Percentiles rank a stretch among this genome's conserved stretches.
phyloP scores from a whole-genome alignment of 2,888 invertebrate species.

The Fabriciana adippe region DNA sequence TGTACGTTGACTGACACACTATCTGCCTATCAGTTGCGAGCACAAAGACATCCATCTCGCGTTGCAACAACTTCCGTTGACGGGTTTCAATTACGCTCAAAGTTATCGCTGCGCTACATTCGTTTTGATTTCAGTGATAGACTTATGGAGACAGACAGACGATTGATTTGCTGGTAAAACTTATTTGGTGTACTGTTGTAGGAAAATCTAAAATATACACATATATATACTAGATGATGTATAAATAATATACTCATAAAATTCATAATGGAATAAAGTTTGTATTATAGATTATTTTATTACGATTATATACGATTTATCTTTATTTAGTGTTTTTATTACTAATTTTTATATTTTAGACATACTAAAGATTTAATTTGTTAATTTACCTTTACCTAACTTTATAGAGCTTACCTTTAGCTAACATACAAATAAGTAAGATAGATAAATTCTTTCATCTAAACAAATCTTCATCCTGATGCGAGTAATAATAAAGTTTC shows the following conservation, averaged over 20 bases:
- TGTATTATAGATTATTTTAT: too few species aligned
- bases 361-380: not conserved
- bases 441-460: conserved; percentile 23
- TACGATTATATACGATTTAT: too few species aligned
- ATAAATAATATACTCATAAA: too few species aligned
- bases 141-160: conserved; percentile 16
- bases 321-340: too few species aligned
- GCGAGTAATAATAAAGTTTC: conserved; percentile 56
- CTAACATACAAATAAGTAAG: not conserved
- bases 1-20: conserved; percentile 43
- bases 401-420: not conserved
- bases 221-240: too few species aligned
- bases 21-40: conserved; percentile 45
- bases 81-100: conserved; percentile 47
- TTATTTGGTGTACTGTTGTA: conserved; percentile 1
- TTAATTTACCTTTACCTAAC: not conserved
- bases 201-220: not conserved
- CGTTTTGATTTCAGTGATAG: conserved; percentile 32
- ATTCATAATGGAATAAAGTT: too few species aligned
- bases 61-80: conserved; percentile 44
- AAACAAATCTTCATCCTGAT: conserved; percentile 48
- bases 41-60: conserved; percentile 64
- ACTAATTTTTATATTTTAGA: too few species aligned
- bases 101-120: conserved; percentile 34
- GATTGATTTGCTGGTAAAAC: conserved; percentile 5